Evolutionary conservation across 2,888 invertebrate species (phyloP).

Genomic region (Ferrisia virgata): DNA sequence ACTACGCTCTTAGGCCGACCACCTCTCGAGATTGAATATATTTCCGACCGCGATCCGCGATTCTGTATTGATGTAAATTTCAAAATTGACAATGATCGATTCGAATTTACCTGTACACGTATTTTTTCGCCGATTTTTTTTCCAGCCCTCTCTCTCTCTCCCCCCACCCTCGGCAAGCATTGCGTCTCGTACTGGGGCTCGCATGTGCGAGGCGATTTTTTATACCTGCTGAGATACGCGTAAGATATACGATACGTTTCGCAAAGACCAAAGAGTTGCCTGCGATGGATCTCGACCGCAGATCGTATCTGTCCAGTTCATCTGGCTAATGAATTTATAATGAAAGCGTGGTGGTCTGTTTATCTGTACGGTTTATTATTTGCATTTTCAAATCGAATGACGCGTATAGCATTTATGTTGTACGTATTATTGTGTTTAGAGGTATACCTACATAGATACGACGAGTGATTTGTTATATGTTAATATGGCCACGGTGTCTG

Average conservation of each 20-base stretch:
- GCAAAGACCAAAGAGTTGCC: not conserved
- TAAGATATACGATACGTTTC: too few relatives aligned
- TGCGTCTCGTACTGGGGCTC: too few relatives aligned
- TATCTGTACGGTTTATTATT: slow-evolving; percentile 21
- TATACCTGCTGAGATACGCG: not conserved
- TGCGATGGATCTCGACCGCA: not conserved
- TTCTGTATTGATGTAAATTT: slow-evolving; percentile 5
- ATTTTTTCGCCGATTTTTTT: not conserved
- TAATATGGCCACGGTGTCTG: not conserved
- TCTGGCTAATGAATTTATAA: slow-evolving; percentile 27
- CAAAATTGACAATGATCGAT: slow-evolving; percentile 18
- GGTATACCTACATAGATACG: too few relatives aligned
- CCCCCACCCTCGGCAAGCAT: not conserved
- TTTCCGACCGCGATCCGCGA: not conserved
- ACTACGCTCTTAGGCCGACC: slow-evolving; percentile 27
- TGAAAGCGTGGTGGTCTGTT: slow-evolving; percentile 25
- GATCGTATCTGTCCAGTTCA: not conserved
- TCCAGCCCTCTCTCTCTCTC: not conserved
- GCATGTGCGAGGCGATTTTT: too few relatives aligned
- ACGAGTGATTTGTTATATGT: slow-evolving; percentile 1
- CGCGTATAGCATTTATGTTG: not conserved
- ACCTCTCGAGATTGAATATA: slow-evolving; percentile 29
- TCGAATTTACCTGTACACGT: too few relatives aligned
- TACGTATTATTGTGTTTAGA: slow-evolving; percentile 11
- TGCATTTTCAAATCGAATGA: slow-evolving; percentile 24